Conservation (phyloP, 2,888 invertebrate species). For the Acheta domesticus region DNA sequence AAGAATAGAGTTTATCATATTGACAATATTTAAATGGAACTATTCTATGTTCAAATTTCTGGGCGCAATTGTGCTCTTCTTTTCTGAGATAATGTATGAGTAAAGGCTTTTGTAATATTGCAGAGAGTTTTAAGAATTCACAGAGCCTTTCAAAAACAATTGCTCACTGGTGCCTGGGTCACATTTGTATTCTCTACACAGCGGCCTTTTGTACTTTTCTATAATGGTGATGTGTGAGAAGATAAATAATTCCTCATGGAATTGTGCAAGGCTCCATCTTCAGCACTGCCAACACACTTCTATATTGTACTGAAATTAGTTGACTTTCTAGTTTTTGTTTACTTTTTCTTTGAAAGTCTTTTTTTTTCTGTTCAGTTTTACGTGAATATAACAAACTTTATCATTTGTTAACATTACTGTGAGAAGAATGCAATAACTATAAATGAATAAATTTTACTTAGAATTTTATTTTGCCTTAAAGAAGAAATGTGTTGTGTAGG, state of each 20-base stretch:
- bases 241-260: not conserved
- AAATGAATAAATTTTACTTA: no score
- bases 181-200: not conserved
- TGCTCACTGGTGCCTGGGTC: slow-evolving; percentile 10
- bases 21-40: not conserved
- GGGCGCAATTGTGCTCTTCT: not conserved
- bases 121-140: not conserved
- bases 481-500: no score
- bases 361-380: no score
- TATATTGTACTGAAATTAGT: no score
- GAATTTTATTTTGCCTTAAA: no score
- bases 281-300: no score
- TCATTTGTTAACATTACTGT: not conserved
- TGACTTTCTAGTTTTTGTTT: no score
- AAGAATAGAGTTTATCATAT: not conserved
- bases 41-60: not conserved
- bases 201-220: slow-evolving; percentile 18
- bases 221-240: not conserved
- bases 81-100: not conserved
- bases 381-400: not conserved
- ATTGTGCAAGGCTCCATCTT: no score
- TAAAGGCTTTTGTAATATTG: not conserved
- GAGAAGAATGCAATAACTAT: not conserved
- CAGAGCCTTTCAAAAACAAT: not conserved
- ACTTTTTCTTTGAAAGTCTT: no score